phyloP scores from a whole-genome alignment of 2,888 invertebrate genomes.

The Aphrophora alni region DNA sequence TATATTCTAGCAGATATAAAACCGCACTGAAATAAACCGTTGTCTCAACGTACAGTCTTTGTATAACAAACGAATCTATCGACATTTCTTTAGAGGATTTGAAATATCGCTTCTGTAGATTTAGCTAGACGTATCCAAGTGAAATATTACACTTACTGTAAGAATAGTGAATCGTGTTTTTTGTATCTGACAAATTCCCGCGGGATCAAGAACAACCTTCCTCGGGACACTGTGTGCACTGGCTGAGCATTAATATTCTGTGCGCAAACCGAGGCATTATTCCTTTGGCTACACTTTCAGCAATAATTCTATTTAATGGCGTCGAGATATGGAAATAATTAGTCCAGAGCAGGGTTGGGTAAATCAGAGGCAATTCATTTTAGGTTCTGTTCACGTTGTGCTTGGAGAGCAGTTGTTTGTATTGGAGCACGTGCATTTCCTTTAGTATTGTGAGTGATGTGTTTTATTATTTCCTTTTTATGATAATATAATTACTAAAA shows the following conservation, averaged over 20 bases:
- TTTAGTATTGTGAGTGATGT: neutral
- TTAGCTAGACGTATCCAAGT: neutral
- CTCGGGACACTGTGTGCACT: too few relatives aligned
- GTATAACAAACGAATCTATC: neutral
- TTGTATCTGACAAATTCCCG: neutral
- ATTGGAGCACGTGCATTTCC: neutral
- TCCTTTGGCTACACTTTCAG: neutral
- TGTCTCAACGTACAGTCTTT: too few relatives aligned
- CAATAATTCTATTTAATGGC: conserved; percentile 6
- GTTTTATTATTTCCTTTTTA: neutral
- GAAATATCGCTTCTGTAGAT: neutral
- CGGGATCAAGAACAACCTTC: neutral
- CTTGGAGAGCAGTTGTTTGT: neutral
- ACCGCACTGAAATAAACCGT: too few relatives aligned
- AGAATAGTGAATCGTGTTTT: neutral
- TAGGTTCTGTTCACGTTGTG: neutral
- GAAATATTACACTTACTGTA: neutral
- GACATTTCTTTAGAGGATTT: neutral
- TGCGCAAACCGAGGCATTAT: neutral
- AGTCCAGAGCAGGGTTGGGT: neutral
- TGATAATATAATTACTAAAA: too few relatives aligned
- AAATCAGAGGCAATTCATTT: neutral
- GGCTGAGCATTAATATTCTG: neutral
- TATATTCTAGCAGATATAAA: too few relatives aligned
- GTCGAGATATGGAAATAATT: conserved; percentile 2